Base-by-base conservation (phyloP, 2,888 invertebrate genomes). In the Drosophila lutescens region DNA sequence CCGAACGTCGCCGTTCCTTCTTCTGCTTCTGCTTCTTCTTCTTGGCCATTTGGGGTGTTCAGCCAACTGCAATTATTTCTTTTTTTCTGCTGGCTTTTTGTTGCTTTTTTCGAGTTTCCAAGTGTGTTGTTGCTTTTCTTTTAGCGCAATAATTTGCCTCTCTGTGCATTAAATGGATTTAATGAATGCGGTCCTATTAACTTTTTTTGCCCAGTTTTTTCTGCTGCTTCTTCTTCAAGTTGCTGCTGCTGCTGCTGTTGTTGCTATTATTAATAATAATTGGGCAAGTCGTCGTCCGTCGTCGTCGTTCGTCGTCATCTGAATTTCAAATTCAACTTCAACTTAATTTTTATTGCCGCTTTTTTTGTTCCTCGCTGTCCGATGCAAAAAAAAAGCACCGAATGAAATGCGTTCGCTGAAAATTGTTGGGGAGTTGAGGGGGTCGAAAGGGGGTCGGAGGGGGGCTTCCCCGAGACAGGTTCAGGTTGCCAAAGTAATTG, bases 181-280 rank as follows among this genome's bases (percentile, higher is more conserved):
- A 90, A 90, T 90, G 91, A 90, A 88, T 90, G 89, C 89, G 80
- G 88, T 89, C 85, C 86, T 81, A 90, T 90, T 90, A 90, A 84
- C 70, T 83, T 83, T 89, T 89, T 86, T 84, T 78, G 47, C 62
- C 40, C 60, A 51, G 59, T 47, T 67, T 57, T 56, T 69, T 44
- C 0, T 56, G 55, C 32, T 74, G 41, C 26, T 54, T 41, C 40
- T 65, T 17, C 55, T 44, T 54, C 36, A n/a, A 20, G 50, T 43
- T 53, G 54, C 30, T 53, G 23, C 40, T 17, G 44, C 13, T 43
- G 34, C 34, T 34, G 54, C 32, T 68, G 50, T 63, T 76, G 51
- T 66, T 76, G 76, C 80, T 83, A 67, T 70, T 84, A 71, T 74
- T 79, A 84, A 70, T 86, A 79, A 84, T 84, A 83, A 84, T 84